phyloP scores from a whole-genome alignment of 1,140 invertebrate genomes.

The Argopecten irradians region DNA sequence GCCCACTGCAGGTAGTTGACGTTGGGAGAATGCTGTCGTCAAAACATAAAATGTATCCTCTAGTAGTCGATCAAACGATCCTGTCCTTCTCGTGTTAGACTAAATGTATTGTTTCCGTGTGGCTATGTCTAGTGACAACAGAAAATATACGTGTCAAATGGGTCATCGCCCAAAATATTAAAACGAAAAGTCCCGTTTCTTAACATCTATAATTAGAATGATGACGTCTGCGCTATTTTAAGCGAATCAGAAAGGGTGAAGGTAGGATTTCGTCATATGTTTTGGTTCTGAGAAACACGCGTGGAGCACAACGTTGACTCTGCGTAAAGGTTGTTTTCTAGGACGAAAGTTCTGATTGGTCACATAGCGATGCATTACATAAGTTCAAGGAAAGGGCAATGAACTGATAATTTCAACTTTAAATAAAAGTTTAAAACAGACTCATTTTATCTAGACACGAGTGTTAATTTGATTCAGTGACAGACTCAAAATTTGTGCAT shows the following conservation, averaged over 20 bases:
- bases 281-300: slow-evolving; percentile 8
- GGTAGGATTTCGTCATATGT: background rate
- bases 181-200: background rate
- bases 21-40: slow-evolving; percentile 14
- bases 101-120: background rate
- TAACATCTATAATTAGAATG: slow-evolving; percentile 12
- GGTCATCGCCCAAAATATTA: background rate
- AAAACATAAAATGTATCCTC: background rate
- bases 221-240: background rate
- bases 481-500: too few species aligned
- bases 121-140: background rate
- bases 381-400: slow-evolving; percentile 16
- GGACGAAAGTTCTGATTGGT: background rate
- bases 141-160: background rate
- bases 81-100: background rate
- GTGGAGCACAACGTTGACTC: slow-evolving; percentile 5
- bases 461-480: too few species aligned
- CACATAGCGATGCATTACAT: background rate
- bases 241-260: background rate
- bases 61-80: background rate
- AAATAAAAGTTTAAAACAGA: too few species aligned
- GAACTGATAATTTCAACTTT: too few species aligned
- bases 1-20: slow-evolving; percentile 19
- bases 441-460: too few species aligned
- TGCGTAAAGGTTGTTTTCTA: background rate